phyloP scores from a whole-genome alignment of 2,113 vertebrate species.

The Hippocampus comes region DNA sequence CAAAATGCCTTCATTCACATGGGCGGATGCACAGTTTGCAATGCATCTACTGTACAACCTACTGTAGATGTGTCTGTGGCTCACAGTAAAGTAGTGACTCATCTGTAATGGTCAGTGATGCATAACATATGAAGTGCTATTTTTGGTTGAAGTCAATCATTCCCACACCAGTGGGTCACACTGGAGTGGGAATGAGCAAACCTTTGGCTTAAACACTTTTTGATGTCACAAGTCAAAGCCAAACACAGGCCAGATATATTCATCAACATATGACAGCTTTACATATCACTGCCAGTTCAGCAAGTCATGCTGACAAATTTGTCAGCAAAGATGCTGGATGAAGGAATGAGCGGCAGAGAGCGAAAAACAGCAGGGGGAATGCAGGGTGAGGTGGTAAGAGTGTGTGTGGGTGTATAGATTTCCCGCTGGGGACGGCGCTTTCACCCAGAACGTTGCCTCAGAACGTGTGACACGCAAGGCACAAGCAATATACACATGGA shows the following conservation, averaged over 20 bases:
- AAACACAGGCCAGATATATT: too few species aligned
- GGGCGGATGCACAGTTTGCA: neutral
- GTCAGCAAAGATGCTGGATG: slow-evolving; percentile 30
- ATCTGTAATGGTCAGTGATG: slow-evolving; percentile 38
- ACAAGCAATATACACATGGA: slow-evolving; percentile 18
- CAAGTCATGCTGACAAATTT: slow-evolving; percentile 41
- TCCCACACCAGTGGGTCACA: slow-evolving; percentile 4
- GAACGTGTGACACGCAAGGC: slow-evolving; percentile 31
- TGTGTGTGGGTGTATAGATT: slow-evolving; percentile 45
- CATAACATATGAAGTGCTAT: slow-evolving; percentile 46
- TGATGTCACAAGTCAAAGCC: neutral
- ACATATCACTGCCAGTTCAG: slow-evolving; percentile 21
- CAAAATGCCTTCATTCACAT: neutral
- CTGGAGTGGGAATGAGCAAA: neutral
- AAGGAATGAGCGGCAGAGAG: slow-evolving; percentile 27
- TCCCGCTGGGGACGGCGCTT: slow-evolving; percentile 38
- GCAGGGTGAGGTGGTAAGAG: neutral
- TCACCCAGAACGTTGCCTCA: slow-evolving; percentile 39
- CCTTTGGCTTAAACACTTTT: neutral
- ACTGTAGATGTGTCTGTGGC: slow-evolving; percentile 4
- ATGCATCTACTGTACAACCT: neutral
- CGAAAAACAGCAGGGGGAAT: slow-evolving; percentile 20
- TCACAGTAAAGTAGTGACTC: slow-evolving; percentile 33
- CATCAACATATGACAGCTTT: slow-evolving; percentile 26
- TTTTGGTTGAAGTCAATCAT: slow-evolving; percentile 35